Conservation (phyloP, 2,888 invertebrate species). For the Papilio demoleus region DNA sequence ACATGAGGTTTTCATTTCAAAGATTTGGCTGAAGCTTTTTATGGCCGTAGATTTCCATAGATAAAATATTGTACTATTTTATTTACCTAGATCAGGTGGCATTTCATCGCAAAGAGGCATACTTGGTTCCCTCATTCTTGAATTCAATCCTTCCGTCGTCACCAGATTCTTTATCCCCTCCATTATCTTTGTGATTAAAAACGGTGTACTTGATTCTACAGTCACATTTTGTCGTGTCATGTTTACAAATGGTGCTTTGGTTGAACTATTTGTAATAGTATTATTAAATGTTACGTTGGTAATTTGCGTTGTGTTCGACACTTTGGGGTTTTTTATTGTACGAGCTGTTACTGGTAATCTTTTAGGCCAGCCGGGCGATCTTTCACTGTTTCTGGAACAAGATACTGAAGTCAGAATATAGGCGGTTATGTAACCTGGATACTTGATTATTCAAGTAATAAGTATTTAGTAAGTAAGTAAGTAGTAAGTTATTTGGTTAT, state of each 20-base stretch:
- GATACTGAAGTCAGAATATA: neutral
- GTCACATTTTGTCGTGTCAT: conserved; percentile 52
- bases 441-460: no score
- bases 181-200: conserved; percentile 63
- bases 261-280: conserved; percentile 42
- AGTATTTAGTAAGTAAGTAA: neutral
- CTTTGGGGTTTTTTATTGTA: conserved; percentile 50
- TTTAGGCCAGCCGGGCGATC: conserved; percentile 60
- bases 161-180: conserved; percentile 62
- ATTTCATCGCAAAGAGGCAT: conserved; percentile 83
- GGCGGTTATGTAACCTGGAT: neutral
- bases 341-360: conserved; percentile 48
- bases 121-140: conserved; percentile 59
- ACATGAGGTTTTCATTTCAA: no score
- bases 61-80: neutral
- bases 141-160: conserved; percentile 59
- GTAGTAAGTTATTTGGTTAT: no score
- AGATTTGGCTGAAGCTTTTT: no score
- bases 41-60: no score
- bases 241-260: conserved; percentile 46
- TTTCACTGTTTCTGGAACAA: conserved; percentile 61
- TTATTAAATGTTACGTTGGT: conserved; percentile 46
- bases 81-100: conserved; percentile 86
- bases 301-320: conserved; percentile 46
- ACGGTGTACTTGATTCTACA: conserved; percentile 54